A percentile compares a stretch with the other conserved stretches of the same genome.
phyloP scores from a whole-genome alignment of 2,888 invertebrate genomes.

The Sarcophaga caerulescens region DNA sequence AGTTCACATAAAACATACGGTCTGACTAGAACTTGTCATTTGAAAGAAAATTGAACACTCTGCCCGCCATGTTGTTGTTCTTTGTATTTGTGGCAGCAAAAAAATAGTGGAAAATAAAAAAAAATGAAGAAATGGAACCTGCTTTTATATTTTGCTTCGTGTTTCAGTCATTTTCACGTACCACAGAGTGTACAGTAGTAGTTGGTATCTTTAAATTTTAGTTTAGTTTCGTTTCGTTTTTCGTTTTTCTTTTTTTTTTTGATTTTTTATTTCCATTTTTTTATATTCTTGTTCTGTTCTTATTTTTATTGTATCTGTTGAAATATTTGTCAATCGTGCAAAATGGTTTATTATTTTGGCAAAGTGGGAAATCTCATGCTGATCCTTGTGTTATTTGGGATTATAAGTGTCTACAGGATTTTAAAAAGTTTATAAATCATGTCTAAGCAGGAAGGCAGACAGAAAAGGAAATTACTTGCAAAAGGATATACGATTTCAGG shows the following conservation, averaged over 20 bases:
- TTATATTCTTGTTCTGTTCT: not conserved
- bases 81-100: slow-evolving; percentile 2
- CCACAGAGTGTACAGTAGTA: not conserved
- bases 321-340: slow-evolving; percentile 57
- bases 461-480: not conserved
- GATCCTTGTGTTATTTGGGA: slow-evolving; percentile 59
- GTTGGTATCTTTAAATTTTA: slow-evolving; percentile 19
- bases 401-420: slow-evolving; percentile 54
- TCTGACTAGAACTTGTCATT: slow-evolving; percentile 59
- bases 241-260: not conserved
- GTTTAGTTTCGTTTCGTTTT: not conserved
- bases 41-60: slow-evolving; percentile 55
- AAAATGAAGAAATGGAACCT: not conserved
- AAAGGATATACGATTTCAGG: not conserved
- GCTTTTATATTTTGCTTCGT: not conserved
- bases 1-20: slow-evolving; percentile 60
- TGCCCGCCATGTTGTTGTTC: not conserved
- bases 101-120: not conserved
- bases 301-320: slow-evolving; percentile 19
- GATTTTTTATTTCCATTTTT: not conserved
- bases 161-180: slow-evolving; percentile 50
- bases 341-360: slow-evolving; percentile 44
- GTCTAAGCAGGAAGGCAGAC: slow-evolving; percentile 14
- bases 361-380: slow-evolving; percentile 55
- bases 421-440: slow-evolving; percentile 48